Base-by-base conservation (phyloP, 2,113 vertebrate species). In the Festucalex cinctus region DNA sequence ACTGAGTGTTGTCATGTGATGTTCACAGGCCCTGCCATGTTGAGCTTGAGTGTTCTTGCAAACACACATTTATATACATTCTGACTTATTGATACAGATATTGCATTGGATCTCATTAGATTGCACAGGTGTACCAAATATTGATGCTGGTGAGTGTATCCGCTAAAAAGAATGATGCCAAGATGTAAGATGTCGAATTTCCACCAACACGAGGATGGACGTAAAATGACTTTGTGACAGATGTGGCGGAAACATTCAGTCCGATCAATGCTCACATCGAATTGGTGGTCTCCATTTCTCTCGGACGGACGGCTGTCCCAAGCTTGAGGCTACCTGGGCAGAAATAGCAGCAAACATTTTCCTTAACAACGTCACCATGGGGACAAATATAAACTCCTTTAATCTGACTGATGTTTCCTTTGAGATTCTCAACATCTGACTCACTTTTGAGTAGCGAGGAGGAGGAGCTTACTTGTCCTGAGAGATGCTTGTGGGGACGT, bases 251-350 rank as follows among this genome's bases (percentile, higher is more conserved):
- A 71, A 62, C 37, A 70, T 28, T 56, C 26, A 43, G 24, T 71
- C 79, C 71, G 56, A 70, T 77, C 73, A 65, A 78, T 51, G 77
- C 83, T 88, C 87, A 87, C 86, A 73, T 76, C 73, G 78, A 77
- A 78, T 62, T 63, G 71, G 66, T 19, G 0, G 48, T 49, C 26
- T 79, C 80, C 72, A 66, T 48, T 3, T 71, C 46, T 63, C 0
- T 49, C n/a, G n/a, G n/a, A n/a, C 39, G n/a, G 59, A 48, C 44
- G 48, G 65, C 2, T 16, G 70, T 44, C 54, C 26, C 14, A 10
- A 24, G 2, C 39, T 26, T 26, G 12, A 7, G 12, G 81, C 80
- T 71, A 90, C 85, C 88, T 88, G 79, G 14, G 17, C 5, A 57
- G 2, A 57, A 49, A 51, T 8, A 51, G 8, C n/a, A 22, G 48